phyloP scores from a whole-genome alignment of 2,888 invertebrate species.

The Eupithecia dodoneata region DNA sequence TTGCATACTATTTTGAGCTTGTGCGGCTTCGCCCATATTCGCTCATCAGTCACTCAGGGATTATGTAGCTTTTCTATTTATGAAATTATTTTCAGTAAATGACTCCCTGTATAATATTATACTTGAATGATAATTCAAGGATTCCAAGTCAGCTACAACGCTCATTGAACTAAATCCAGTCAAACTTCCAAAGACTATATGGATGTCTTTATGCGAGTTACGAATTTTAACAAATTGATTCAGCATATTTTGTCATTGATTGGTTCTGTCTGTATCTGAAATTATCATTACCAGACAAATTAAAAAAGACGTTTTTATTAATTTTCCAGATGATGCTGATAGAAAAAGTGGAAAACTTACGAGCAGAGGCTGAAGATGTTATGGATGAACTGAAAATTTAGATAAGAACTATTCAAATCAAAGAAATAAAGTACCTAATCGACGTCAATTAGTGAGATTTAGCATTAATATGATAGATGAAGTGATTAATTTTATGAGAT shows the following conservation, averaged over 20 bases:
- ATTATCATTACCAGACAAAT: neutral
- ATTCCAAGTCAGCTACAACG: too few relatives aligned
- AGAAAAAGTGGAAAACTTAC: conserved; percentile 93
- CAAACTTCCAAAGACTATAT: too few relatives aligned
- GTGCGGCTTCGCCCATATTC: too few relatives aligned
- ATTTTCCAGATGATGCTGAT: conserved; percentile 88
- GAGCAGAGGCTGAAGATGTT: conserved; percentile 92
- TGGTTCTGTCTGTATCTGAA: neutral
- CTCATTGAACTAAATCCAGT: too few relatives aligned
- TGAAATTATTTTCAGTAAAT: too few relatives aligned
- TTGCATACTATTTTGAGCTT: too few relatives aligned
- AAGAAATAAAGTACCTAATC: neutral
- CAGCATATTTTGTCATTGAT: neutral
- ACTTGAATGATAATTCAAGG: too few relatives aligned
- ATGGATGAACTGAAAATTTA: conserved; percentile 83
- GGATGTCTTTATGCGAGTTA: too few relatives aligned
- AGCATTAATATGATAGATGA: neutral
- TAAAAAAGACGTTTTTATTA: neutral
- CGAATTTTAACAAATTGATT: neutral
- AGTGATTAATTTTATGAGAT: neutral
- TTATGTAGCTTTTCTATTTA: too few relatives aligned
- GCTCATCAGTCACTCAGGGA: too few relatives aligned
- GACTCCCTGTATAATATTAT: too few relatives aligned
- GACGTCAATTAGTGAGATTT: neutral
- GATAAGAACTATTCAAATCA: neutral